Evolutionary conservation across 2,888 invertebrate genomes (phyloP).

Genomic region (Eupithecia tripunctaria): DNA sequence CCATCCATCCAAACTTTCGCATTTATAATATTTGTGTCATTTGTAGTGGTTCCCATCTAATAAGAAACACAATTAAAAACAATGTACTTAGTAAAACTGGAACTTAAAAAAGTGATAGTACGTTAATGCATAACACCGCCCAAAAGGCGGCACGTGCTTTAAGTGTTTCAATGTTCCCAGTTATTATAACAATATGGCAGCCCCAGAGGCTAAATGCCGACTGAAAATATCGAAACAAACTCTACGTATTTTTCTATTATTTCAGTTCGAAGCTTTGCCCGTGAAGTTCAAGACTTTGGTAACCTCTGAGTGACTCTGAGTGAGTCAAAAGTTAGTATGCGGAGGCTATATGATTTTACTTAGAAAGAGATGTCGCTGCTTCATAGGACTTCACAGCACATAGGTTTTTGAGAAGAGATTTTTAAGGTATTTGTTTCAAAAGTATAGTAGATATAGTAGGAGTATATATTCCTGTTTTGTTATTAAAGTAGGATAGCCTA

Average conservation of each 20-base stretch:
- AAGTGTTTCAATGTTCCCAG: constrained; percentile 9
- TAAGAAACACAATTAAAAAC: background rate
- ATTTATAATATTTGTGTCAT: too few relatives aligned
- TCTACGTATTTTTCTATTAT: background rate
- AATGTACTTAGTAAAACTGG: background rate
- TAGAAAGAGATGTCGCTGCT: too few relatives aligned
- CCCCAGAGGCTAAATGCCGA: constrained; percentile 18
- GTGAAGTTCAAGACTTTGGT: background rate
- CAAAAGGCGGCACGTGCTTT: constrained; percentile 4
- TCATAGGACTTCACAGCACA: too few relatives aligned
- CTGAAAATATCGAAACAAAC: background rate
- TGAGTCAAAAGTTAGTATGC: background rate
- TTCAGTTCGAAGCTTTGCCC: background rate
- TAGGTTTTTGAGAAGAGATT: too few relatives aligned
- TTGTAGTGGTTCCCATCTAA: background rate
- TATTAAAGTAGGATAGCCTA: background rate
- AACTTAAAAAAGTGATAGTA: background rate
- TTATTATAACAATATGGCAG: constrained; percentile 19
- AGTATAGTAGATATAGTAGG: too few relatives aligned
- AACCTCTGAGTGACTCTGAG: background rate
- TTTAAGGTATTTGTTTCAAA: too few relatives aligned
- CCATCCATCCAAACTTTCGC: too few relatives aligned
- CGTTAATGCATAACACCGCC: background rate
- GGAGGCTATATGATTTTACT: too few relatives aligned
- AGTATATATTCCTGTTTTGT: too few relatives aligned